Percentiles rank a stretch among this genome's conserved stretches.
phyloP scores from a whole-genome alignment of 2,888 invertebrate species.

The Linnaemya vulpina region DNA sequence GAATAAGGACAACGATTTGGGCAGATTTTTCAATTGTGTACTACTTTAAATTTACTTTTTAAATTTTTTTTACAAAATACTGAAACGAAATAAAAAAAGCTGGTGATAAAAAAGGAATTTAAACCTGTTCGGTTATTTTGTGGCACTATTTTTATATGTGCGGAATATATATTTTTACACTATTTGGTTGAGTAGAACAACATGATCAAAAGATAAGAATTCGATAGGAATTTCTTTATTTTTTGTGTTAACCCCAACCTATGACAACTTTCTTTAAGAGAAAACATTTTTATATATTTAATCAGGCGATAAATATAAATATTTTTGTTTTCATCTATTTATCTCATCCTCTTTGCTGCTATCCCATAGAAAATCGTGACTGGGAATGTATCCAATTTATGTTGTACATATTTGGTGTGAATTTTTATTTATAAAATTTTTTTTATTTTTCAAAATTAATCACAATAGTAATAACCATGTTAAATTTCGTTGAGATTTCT shows the following conservation, averaged over 20 bases:
- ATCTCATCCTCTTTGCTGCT: neutral
- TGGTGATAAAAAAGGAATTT: too few relatives aligned
- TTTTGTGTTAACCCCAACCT: conserved; percentile 45
- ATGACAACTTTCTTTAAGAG: conserved; percentile 34
- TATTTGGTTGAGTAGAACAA: too few relatives aligned
- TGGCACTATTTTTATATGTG: too few relatives aligned
- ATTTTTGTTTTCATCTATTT: neutral
- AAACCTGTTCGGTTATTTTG: too few relatives aligned
- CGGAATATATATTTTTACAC: too few relatives aligned
- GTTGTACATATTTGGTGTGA: conserved; percentile 32
- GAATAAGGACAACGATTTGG: too few relatives aligned
- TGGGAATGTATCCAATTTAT: conserved; percentile 43
- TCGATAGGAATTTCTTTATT: neutral
- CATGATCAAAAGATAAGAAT: neutral
- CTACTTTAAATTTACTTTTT: too few relatives aligned
- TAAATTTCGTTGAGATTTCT: too few relatives aligned
- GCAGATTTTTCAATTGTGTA: too few relatives aligned
- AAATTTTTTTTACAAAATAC: too few relatives aligned
- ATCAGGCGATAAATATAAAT: conserved; percentile 4
- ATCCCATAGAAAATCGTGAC: conserved; percentile 33
- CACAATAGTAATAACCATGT: conserved; percentile 21
- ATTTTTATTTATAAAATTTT: too few relatives aligned
- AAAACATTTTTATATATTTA: conserved; percentile 19
- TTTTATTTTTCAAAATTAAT: conserved; percentile 49
- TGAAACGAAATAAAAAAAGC: too few relatives aligned